Conservation (phyloP, 2,113 vertebrate genomes). For the Porphyrio hochstetteri region DNA sequence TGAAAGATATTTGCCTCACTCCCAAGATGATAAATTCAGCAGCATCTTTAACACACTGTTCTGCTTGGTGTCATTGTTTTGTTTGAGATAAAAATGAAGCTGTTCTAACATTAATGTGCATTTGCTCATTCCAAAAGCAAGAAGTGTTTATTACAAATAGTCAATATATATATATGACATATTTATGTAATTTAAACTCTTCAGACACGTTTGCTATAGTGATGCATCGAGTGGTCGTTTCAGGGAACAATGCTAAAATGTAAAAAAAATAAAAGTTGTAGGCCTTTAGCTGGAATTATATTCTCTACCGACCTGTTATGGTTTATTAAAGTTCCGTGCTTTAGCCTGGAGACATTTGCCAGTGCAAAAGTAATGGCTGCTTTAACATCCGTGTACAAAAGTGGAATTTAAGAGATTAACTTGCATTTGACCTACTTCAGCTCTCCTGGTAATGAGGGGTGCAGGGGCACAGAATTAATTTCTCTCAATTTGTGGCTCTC, state of each 20-base stretch:
- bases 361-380: conserved; percentile 64
- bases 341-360: conserved; percentile 71
- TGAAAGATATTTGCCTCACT: neutral
- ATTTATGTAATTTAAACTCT: neutral
- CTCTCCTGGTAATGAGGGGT: conserved; percentile 84
- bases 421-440: conserved; percentile 85
- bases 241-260: neutral
- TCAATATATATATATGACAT: too few species aligned
- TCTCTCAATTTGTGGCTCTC: conserved; percentile 86
- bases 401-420: conserved; percentile 87
- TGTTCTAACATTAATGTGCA: neutral
- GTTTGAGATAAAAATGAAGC: neutral
- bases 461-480: conserved; percentile 85
- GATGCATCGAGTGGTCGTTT: neutral
- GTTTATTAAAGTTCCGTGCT: conserved; percentile 70
- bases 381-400: conserved; percentile 76
- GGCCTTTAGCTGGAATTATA: conserved; percentile 56
- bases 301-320: conserved; percentile 45
- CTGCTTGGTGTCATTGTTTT: neutral
- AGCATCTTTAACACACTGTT: neutral
- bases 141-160: neutral
- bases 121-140: neutral
- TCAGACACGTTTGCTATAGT: neutral
- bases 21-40: neutral
- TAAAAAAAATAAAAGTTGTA: neutral